Evolutionary conservation across 2,113 vertebrate genomes (phyloP), one percentile per base, ranked within the genome.

Genomic region (Clarias batrachus): DNA sequence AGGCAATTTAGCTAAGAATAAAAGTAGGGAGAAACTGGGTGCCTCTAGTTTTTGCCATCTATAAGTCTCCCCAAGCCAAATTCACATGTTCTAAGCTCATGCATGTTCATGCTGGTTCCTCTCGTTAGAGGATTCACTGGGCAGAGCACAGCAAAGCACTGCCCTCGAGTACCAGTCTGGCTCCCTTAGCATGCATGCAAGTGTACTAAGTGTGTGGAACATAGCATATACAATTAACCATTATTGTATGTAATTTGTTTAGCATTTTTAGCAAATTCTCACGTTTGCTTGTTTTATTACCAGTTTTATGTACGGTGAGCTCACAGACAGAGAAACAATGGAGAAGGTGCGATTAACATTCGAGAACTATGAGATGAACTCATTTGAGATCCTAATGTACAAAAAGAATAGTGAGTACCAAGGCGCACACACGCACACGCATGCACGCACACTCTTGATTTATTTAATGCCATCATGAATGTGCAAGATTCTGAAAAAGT

Each of bases 371-470:
- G 98, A 99, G 94, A 98, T 98, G 96, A 99, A 98, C 90, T 99
- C 98, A 48, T 99, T 99, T 92, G 98, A 99, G 95, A 98, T 99
- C 92, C 92, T 99, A 91, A 99, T 99, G 98, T 99, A 99, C 94
- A 99, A 98, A 94, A 99, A 99, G 89, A 99, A 99, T 94, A 95
- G 98, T 99, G 95, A 99, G 98, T 97, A 77, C 71, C 71, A 30
- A 68, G 21, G 60, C 66, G 73, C 63, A 30, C 37, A 52, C 81
- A 74, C 21, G 63, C 57, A 62, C 77, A 74, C 59, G 81, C 65
- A 83, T 57, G 83, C 71, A 63, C 85, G 48, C 82, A 81, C 76
- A 73, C 65, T 62, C 74, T 48, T 27, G 65, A 27, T 66, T 66
- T 25, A 3, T 57, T 63, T 9, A 89, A 65, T 59, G 83, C 52